phyloP scores from a whole-genome alignment of 92 coral and sea anemone genomes.

The Zoanthus sociatus region DNA sequence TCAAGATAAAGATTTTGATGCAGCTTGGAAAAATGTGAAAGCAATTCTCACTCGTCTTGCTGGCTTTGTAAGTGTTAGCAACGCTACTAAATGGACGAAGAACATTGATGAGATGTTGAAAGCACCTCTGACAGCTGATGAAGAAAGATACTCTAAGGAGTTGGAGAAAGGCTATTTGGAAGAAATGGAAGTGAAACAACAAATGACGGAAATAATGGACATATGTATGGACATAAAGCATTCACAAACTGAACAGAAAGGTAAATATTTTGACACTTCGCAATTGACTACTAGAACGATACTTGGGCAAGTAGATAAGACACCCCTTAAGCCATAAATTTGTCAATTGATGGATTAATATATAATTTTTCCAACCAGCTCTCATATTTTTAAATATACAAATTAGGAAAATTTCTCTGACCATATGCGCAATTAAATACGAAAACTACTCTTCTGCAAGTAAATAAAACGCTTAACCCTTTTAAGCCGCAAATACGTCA shows the following conservation, averaged over 20 bases:
- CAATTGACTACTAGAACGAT: too few species aligned
- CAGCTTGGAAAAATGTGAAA: conserved; percentile 17
- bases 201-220: not conserved
- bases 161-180: not conserved
- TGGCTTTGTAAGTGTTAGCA: not conserved
- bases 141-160: conserved; percentile 2
- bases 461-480: too few species aligned
- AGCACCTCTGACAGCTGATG: conserved; percentile 30
- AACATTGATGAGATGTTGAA: conserved; percentile 15
- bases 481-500: too few species aligned
- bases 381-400: too few species aligned
- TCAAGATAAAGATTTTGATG: not conserved
- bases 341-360: too few species aligned
- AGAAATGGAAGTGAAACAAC: conserved; percentile 18
- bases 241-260: not conserved
- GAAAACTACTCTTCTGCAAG: too few species aligned
- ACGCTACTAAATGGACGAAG: conserved; percentile 18
- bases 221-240: not conserved
- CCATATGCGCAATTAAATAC: too few species aligned
- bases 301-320: too few species aligned
- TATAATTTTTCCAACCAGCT: too few species aligned
- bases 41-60: conserved; percentile 16
- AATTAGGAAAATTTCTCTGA: too few species aligned
- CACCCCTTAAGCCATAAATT: too few species aligned
- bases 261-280: not conserved